These are phyloP conservation scores for Euwallacea fornicatus DNA, from an alignment of 1,140 invertebrate genomes.

Conservation along the genomic window DNA sequence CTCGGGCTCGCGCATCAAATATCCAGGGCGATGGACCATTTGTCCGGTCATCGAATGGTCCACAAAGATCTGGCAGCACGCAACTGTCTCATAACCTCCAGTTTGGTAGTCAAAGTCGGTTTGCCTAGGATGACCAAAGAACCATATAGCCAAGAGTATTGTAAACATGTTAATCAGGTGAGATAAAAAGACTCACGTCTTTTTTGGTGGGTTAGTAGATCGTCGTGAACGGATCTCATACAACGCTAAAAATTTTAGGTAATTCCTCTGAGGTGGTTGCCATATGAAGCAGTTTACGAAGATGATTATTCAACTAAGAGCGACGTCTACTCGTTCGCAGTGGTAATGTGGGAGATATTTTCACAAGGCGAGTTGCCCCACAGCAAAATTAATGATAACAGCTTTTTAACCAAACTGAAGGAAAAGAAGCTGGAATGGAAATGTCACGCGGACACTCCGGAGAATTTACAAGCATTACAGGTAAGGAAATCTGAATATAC, in stretches of 20 bases:
- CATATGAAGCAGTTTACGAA: slow-evolving; percentile 84
- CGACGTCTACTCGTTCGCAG: slow-evolving; percentile 91
- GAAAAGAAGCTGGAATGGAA: slow-evolving; percentile 67
- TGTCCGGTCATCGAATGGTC: slow-evolving; percentile 73
- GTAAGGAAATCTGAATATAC: slow-evolving; percentile 53
- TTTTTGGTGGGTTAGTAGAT: neutral
- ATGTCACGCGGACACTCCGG: slow-evolving; percentile 64
- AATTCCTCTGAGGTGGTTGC: slow-evolving; percentile 83
- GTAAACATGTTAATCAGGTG: slow-evolving; percentile 75
- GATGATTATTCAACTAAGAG: slow-evolving; percentile 92
- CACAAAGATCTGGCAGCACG: slow-evolving; percentile 89
- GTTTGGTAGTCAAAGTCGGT: slow-evolving; percentile 81
- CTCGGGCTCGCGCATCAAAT: slow-evolving; percentile 76
- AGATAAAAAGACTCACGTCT: slow-evolving; percentile 25
- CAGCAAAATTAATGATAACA: slow-evolving; percentile 75
- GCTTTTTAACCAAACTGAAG: slow-evolving; percentile 72
- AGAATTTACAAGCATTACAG: slow-evolving; percentile 63
- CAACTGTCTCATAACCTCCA: slow-evolving; percentile 88
- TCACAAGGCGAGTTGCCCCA: slow-evolving; percentile 85
- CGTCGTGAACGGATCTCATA: neutral
- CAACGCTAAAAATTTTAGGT: slow-evolving; percentile 52
- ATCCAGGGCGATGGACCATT: slow-evolving; percentile 80
- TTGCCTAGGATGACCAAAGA: slow-evolving; percentile 79
- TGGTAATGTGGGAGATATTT: slow-evolving; percentile 90
- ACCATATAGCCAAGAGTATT: slow-evolving; percentile 85